Base-by-base conservation (phyloP, 1,140 invertebrate species). In the Meloidogyne floridensis region DNA sequence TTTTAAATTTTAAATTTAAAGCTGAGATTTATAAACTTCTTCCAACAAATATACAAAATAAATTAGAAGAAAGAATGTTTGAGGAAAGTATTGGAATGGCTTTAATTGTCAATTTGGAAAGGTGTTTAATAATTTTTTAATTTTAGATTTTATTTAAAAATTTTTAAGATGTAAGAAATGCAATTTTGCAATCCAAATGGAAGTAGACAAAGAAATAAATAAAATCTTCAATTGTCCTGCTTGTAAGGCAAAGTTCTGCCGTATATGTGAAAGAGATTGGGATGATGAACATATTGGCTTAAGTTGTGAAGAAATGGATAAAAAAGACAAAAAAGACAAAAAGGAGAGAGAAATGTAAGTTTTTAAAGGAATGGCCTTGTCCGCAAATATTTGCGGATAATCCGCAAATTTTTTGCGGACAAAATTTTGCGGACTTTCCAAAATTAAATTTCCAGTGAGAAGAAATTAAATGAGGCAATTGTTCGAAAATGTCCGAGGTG, bases 401-500 rank as follows among this genome's bases (percentile, higher is more conserved):
- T 32, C 32, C 32, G 32, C 32, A 32, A 32, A 32, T 32, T 32
- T 32, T 32, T 32, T 32, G 32, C 32, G 32, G 32, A 32, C 32
- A 32, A 47, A 47, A 47, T 6, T 32, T 47, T 47, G 7, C 47
- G 7, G 10, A 18, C 7, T 78, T 69, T 78, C 15, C 74, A 7
- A 56, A 13, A 54, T 65, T 3, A 72, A n/a, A 9, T 65, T 82
- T 70, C 5, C 8, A 83, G 83, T n/a, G 83, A 84, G 32, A 75
- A 84, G 59, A 75, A 84, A 47, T 53, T 84, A 72, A 84, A 84
- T 72, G 83, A 84, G 51, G 80, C 75, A 3, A 65, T 84, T 42
- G 75, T 84, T 7, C n/a, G 93, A 70, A 92, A 91, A 75, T 94
- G 93, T 90, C 92, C 91, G 47, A 91, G 90, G 0, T 94, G 93